Evolutionary conservation across 2,888 invertebrate species (phyloP).

Genomic region (Hypercompe scribonia): DNA sequence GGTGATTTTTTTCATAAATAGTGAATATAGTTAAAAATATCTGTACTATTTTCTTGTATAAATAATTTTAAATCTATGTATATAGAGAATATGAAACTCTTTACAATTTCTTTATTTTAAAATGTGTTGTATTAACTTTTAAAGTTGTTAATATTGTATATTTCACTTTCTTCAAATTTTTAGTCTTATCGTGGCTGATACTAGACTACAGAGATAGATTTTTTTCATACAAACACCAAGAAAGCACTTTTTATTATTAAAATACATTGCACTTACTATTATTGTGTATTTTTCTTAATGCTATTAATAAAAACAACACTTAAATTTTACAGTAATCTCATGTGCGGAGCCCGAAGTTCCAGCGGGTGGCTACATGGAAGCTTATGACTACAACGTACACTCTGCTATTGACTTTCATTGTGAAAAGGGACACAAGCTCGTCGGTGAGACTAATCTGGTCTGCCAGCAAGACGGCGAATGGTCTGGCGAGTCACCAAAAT

Average conservation of each 20-base stretch:
- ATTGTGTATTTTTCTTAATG: not conserved
- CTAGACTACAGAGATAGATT: too few species aligned
- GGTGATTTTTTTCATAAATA: not conserved
- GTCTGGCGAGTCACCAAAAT: constrained; percentile 93
- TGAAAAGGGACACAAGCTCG: constrained; percentile 93
- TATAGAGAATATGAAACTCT: not conserved
- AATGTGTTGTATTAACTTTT: not conserved
- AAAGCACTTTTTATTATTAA: not conserved
- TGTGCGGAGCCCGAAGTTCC: constrained; percentile 96
- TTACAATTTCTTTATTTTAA: not conserved
- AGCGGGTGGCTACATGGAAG: constrained; percentile 94
- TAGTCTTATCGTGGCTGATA: not conserved
- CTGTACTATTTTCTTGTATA: not conserved
- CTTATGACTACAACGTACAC: constrained; percentile 95
- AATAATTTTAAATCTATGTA: not conserved
- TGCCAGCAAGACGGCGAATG: constrained; percentile 94
- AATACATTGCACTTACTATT: not conserved
- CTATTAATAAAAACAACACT: not conserved
- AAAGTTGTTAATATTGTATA: not conserved
- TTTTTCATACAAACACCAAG: not conserved
- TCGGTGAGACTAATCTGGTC: constrained; percentile 89
- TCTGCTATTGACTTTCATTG: constrained; percentile 95
- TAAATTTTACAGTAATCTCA: constrained; percentile 89
- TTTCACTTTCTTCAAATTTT: not conserved
- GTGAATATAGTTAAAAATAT: not conserved